These are phyloP conservation scores for Sterrhoptilus dennistouni DNA, from an alignment of 2,113 vertebrate genomes.

Conservation along the genomic window DNA sequence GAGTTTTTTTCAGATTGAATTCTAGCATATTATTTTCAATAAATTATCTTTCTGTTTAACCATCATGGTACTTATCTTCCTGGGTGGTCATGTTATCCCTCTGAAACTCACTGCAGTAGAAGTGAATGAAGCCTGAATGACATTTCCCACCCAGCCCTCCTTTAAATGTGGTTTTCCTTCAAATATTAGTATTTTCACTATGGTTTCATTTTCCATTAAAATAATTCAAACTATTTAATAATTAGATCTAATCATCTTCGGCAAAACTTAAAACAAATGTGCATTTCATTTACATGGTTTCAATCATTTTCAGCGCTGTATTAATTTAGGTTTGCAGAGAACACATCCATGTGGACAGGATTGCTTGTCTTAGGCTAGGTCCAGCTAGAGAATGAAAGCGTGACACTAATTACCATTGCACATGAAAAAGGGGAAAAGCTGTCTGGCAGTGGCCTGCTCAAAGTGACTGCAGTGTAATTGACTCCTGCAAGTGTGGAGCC, in stretches of 20 bases:
- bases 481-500: neutral
- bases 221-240: neutral
- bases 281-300: neutral
- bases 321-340: neutral
- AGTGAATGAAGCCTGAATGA: neutral
- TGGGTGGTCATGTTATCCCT: constrained; percentile 14
- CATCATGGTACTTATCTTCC: neutral
- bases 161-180: constrained; percentile 31
- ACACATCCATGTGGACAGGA: neutral
- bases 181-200: neutral
- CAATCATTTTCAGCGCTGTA: accelerated
- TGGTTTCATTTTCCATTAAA: constrained; percentile 21
- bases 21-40: constrained; percentile 3
- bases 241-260: neutral
- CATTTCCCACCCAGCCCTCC: neutral
- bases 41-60: neutral
- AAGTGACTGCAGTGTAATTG: neutral
- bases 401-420: neutral
- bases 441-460: neutral
- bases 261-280: neutral
- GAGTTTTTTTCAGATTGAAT: constrained; percentile 9
- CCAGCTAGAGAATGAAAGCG: neutral
- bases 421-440: neutral
- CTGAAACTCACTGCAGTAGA: constrained; percentile 6
- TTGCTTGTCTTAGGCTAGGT: neutral